Evolutionary conservation across 2,113 vertebrate genomes (phyloP), one percentile per base, ranked within the genome.

Genomic region (Glaucomys volans): DNA sequence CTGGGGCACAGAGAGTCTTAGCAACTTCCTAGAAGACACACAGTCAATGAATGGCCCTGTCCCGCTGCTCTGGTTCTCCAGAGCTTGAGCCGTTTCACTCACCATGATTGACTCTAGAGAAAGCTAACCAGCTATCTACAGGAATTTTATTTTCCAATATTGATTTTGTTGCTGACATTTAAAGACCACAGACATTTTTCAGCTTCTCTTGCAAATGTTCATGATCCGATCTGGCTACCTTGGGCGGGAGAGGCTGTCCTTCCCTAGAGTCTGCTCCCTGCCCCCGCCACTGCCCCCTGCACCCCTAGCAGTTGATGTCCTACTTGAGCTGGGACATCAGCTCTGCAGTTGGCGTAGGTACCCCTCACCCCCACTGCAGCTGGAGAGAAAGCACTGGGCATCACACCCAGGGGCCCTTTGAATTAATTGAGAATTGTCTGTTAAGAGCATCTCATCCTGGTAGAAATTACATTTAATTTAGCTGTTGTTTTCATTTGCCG

Each of bases 401-500:
- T 66, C 64, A 47, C 87, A 89, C n/a, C 8, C 18, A 44, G 75
- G 77, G 79, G 32, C 1, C 35, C 74, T 91, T 82, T 57, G 90
- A 89, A 76, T 97, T 71, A 92, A 91, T 57, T 84, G 93, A 90
- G 71, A 95, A 47, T 75, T 93, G 66, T 97, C 91, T 72, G 14
- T 87, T 28, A 79, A 91, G 89, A 66, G 64, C 66, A 80, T n/a
- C 91, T 96, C 71, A 72, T 42, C 76, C 52, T 59, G 69, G 57
- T 91, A 88, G 94, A 89, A 93, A 94, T 89, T 16, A n/a, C 50
- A 47, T 94, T 95, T 97, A 91, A 94, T 96, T 97, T 94, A 91
- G 82, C 88, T 71, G 66, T 52, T 97, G 91, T 95, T 94, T 81
- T 94, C 89, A 71, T 47, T 86, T 91, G 89, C 28, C 0, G 0